Base-by-base conservation (phyloP, 2,797 vertebrate genomes). In the Centroberyx gerrardi region DNA sequence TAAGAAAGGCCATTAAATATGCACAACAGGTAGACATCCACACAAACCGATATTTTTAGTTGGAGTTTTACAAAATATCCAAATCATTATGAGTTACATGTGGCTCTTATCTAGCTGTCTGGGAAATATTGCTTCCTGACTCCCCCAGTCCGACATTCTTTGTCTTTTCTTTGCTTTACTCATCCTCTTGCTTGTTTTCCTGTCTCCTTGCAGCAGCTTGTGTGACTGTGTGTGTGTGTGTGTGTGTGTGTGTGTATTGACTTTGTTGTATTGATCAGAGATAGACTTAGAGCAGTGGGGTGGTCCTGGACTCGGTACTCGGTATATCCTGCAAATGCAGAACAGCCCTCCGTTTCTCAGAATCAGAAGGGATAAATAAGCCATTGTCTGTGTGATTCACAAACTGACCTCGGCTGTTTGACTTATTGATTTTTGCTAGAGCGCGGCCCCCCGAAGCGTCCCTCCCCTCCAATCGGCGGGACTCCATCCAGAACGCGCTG, bases 391-490 rank as follows among this genome's bases (percentile, higher is more conserved):
- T 83, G 68, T 89, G 86, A 90, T 87, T 90, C 82, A 87, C 78
- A 85, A 90, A 88, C 69, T 87, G 87, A 88, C 89, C 90, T 88
- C 81, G 8, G 68, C 81, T 87, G 75, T 84, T 90, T 87, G 91
- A 90, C 86, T 86, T 84, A 93, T 93, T 88, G 89, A 91, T 92
- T 90, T 72, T 76, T 78, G 48, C 68, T 75, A 6, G 78, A 85
- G 73, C 68, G 72, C 70, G 33, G 64, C 76, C 85, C 58, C 80
- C 82, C 88, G 81, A 87, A 87, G 82, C 83, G 75, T 81, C 68
- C 68, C 73, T 80, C 61, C 73, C 44, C 12, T 80, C 48, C 74
- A 68, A 60, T 72, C 82, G 72, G 53, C 74, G 77, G 80, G 61
- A 76, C 59, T 87, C 65, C 68, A 74, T 80, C 82, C 74, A 81